phyloP scores from a whole-genome alignment of 2,113 vertebrate genomes.

The Thamnaconus septentrionalis region DNA sequence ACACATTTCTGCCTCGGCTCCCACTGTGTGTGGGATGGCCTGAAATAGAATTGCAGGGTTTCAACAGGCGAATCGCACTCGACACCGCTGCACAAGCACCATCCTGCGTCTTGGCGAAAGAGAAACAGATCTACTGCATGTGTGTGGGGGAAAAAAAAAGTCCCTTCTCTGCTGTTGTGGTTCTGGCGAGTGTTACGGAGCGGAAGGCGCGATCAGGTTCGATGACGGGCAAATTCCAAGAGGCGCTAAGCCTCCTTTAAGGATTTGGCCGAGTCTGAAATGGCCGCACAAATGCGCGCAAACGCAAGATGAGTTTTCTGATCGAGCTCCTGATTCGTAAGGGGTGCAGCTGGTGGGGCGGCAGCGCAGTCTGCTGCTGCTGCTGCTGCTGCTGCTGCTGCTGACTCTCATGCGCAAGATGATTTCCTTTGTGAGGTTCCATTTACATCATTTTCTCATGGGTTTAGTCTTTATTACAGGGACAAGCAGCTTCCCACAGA shows the following conservation, averaged over 20 bases:
- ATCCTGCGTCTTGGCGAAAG: conserved; percentile 21
- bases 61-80: conserved; percentile 60
- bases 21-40: conserved; percentile 75
- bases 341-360: conserved; percentile 25
- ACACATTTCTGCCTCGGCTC: conserved; percentile 73
- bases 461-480: conserved; percentile 55
- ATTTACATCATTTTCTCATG: conserved; percentile 52
- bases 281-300: conserved; percentile 8
- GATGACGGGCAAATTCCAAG: conserved; percentile 17
- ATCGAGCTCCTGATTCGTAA: conserved; percentile 27
- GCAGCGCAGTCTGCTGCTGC: not conserved
- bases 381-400: conserved; percentile 17
- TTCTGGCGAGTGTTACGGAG: conserved; percentile 27
- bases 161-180: conserved; percentile 1
- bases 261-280: conserved; percentile 6
- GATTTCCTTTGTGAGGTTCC: conserved; percentile 51
- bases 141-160: not conserved
- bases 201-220: conserved; percentile 12
- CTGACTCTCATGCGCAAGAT: conserved; percentile 54
- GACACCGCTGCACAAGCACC: conserved; percentile 36
- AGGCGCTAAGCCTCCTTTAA: not conserved
- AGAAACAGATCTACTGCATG: conserved; percentile 35
- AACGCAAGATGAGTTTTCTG: conserved; percentile 14
- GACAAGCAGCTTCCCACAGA: conserved; percentile 39
- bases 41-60: conserved; percentile 74